Evolutionary conservation across 2,113 vertebrate genomes (phyloP), one percentile per base, ranked within the genome.

Genomic region (Prionailurus bengalensis): DNA sequence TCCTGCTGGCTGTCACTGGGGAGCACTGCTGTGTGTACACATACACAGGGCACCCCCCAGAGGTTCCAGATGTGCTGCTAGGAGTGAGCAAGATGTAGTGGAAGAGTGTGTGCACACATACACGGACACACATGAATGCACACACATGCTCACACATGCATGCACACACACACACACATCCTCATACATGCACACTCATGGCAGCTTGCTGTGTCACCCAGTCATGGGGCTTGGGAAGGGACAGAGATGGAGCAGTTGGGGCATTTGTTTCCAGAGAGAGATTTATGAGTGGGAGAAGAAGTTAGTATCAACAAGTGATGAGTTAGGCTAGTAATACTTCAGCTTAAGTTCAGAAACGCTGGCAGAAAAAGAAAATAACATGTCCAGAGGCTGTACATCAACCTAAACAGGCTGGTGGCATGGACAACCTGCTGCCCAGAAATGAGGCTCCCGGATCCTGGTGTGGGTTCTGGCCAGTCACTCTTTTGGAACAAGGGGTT

Each of bases 321-420:
- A 98, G 93, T 95, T 95, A 97, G 91, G 93, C 45, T 45, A 19
- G 85, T 36, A 45, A 96, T 81, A 91, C 80, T 96, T 97, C 55
- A 96, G 96, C 70, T 76, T 80, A 83, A 92, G 42, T 80, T 97
- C 96, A 86, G 88, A 79, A 94, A 45, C 91, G 80, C 85, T 83
- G 97, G 90, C 9, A 2, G 68, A n/a, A 74, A 78, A 84, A 70
- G 87, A 66, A 96, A 97, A 90, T 42, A 84, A 16, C 8, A 36
- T 11, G n/a, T 51, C 81, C 27, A 9, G 48, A n/a, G 84, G 70
- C 23, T 48, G 19, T 61, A 45, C 0, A 1, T 94, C 63, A 95
- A 31, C 23, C 21, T 19, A 71, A 63, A 89, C 55, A 81, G 92
- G 19, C 45, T 27, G n/a, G 21, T 23, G 14, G 66, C 4, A 1